Evolutionary conservation across 2,888 invertebrate species (phyloP).

Genomic region (Disparrhopalites patrizii): DNA sequence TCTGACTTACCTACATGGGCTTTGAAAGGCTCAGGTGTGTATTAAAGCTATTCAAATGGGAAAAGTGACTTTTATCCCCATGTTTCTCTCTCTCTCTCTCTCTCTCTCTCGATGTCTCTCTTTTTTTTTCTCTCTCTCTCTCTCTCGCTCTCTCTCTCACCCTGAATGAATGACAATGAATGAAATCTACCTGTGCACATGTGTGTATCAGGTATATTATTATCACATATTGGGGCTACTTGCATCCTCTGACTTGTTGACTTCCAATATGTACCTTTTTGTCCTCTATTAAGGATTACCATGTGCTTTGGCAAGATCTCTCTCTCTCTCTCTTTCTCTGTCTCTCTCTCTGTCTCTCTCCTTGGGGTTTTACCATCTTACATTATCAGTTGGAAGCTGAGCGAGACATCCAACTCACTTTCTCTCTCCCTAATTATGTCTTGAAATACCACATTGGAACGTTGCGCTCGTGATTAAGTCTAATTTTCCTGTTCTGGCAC

Average conservation of each 20-base stretch:
- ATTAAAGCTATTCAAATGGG: no score
- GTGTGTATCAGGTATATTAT: neutral
- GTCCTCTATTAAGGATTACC: no score
- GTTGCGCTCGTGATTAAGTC: neutral
- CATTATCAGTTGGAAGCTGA: no score
- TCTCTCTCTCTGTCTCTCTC: neutral
- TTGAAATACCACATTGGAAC: conserved; percentile 10
- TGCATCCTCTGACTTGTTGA: no score
- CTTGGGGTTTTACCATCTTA: no score
- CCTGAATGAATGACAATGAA: conserved; percentile 14
- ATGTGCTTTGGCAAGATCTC: neutral
- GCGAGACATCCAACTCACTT: neutral
- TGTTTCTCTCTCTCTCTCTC: no score
- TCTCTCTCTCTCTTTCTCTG: neutral
- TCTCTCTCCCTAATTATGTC: conserved; percentile 3
- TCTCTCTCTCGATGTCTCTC: no score
- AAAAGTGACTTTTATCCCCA: no score
- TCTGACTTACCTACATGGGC: neutral
- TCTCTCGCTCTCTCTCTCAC: no score
- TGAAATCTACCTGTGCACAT: conserved; percentile 2
- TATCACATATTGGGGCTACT: neutral
- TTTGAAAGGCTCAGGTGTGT: neutral
- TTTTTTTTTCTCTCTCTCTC: no score
- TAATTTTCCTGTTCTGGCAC: conserved; percentile 2
- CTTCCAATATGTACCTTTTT: no score